Evolutionary conservation across 1,140 invertebrate species (phyloP), one percentile per base, ranked within the genome.

Genomic region (Frieseomelitta varia): DNA sequence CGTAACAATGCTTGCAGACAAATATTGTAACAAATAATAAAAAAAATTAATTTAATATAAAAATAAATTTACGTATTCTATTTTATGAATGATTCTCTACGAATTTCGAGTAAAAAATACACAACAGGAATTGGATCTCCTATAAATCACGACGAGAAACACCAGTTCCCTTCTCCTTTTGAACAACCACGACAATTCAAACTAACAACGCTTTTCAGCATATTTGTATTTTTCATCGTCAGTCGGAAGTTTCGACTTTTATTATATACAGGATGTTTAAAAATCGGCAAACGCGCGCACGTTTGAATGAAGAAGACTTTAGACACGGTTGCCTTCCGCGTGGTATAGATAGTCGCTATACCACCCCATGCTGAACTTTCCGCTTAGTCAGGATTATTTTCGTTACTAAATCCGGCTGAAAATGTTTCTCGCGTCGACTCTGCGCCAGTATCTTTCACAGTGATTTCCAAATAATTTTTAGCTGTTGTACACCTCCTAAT

Each of bases 311-410:
- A 19, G 17, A 65, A 65, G 61, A 17, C 63, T 67, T 34, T 19
- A 67, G 53, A 30, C 63, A 67, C 63, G 27, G 30, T 67, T 34
- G 65, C 30, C 65, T 67, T 19, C 30, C 27, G 19, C 30, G 27
- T 27, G 15, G 27, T 65, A 65, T 65, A 65, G 58, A 12, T 24
- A 61, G 58, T 47, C 12, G 58, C 14, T 53, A 14, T 47, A 10
- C 39, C 63, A 17, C n/a, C 63, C n/a, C 63, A 65, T 65, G 63
- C 63, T 65, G 27, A 65, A 65, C 63, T 65, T 65, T 65, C 63
- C 19, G 10, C 27, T 67, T 34, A 34, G 65, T 34, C 27, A 67
- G 30, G 65, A 67, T 67, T 67, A 67, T 67, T 67, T 67, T 67
- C 65, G 65, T 67, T 67, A 34, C 65, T 67, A 67, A 67, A 67